A percentile compares a stretch with the other conserved stretches of the same genome.
These are phyloP conservation scores for Drosophila rubida DNA, from an alignment of 2,888 invertebrate species.

Conservation along the genomic window DNA sequence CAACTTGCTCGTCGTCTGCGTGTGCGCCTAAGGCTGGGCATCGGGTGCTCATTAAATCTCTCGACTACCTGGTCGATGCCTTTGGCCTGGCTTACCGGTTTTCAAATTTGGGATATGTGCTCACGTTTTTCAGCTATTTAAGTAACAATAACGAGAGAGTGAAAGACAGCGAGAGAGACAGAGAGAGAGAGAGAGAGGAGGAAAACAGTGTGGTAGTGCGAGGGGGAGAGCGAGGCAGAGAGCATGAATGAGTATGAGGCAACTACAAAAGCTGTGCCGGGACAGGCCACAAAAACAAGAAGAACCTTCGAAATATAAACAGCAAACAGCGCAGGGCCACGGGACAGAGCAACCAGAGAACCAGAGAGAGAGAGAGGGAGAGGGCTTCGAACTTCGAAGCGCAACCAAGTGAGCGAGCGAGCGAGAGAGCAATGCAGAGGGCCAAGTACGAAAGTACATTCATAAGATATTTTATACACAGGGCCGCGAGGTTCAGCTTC, in stretches of 20 bases:
- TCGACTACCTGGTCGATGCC: conserved; percentile 46
- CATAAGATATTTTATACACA: conserved; percentile 56
- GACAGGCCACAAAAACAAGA: conserved; percentile 50
- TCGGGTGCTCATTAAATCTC: conserved; percentile 60
- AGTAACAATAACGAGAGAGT: conserved; percentile 69
- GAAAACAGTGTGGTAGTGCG: conserved; percentile 1
- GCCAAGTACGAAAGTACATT: conserved; percentile 73
- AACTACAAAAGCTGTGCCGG: conserved; percentile 66
- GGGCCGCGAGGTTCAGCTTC: conserved; percentile 49
- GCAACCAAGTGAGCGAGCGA: conserved; percentile 42
- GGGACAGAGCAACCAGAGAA: conserved; percentile 5
- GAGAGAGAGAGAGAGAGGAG: conserved; percentile 8
- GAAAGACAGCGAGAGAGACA: conserved; percentile 10
- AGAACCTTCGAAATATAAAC: conserved; percentile 60
- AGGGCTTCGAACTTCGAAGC: too few relatives aligned
- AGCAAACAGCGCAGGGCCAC: conserved; percentile 40
- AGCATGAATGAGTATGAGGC: conserved; percentile 5
- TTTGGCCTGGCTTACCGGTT: conserved; percentile 75
- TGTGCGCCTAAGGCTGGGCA: conserved; percentile 47
- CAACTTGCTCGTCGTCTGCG: conserved; percentile 36
- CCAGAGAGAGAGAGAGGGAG: not conserved
- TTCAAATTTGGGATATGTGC: conserved; percentile 79
- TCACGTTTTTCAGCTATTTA: conserved; percentile 76
- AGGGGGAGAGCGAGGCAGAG: conserved; percentile 2
- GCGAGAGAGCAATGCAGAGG: conserved; percentile 1